phyloP scores from a whole-genome alignment of 2,113 vertebrate species.

The Varanus komodoensis region DNA sequence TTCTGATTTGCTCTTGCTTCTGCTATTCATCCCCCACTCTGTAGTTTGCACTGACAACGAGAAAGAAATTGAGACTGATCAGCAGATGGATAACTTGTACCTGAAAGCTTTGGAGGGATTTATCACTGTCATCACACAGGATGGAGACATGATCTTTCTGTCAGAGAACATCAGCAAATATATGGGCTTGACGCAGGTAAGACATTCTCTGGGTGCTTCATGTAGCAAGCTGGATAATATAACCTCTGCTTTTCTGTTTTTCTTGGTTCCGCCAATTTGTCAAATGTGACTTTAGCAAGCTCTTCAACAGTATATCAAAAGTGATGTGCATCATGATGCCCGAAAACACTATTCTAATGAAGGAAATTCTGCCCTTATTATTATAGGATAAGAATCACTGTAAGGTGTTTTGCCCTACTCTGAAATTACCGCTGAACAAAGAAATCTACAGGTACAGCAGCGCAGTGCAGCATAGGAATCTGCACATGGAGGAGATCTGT shows the following conservation, averaged over 20 bases:
- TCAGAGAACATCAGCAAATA: conserved; percentile 94
- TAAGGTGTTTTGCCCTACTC: not conserved
- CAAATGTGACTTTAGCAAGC: not conserved
- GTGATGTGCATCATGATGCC: not conserved
- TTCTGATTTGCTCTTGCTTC: not conserved
- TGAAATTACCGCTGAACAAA: not conserved
- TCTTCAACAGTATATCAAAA: not conserved
- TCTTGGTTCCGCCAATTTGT: not conserved
- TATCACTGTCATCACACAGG: conserved; percentile 89
- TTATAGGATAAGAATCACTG: not conserved
- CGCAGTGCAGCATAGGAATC: not conserved
- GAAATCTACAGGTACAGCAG: not conserved
- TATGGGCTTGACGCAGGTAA: conserved; percentile 95
- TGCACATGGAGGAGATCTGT: not conserved
- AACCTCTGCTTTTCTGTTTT: conserved; percentile 35
- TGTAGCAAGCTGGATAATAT: conserved; percentile 13
- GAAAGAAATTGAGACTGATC: conserved; percentile 74
- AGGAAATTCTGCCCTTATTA: not conserved
- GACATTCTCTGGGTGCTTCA: conserved; percentile 9
- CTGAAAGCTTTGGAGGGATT: conserved; percentile 93
- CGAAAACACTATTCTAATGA: not conserved
- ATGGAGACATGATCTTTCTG: conserved; percentile 94
- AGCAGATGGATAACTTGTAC: conserved; percentile 83
- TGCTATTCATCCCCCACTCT: not conserved
- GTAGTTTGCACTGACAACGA: conserved; percentile 80